Percentiles rank a stretch among this genome's conserved stretches.
phyloP scores from a whole-genome alignment of 2,888 invertebrate species.

The Ennomos quercinarius region DNA sequence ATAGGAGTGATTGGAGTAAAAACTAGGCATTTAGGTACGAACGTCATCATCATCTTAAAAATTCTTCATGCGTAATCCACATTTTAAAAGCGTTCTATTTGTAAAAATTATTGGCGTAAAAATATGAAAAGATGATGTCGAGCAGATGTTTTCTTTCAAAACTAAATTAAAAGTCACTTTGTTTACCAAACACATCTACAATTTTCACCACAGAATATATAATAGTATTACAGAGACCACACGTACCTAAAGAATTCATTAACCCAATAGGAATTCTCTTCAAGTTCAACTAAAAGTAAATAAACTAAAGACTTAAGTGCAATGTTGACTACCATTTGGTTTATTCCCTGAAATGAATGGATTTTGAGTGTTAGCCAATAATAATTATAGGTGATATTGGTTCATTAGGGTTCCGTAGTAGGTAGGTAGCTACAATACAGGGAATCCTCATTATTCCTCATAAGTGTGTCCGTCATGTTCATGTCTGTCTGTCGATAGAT shows the following conservation, averaged over 20 bases:
- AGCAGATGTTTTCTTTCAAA: constrained; percentile 29
- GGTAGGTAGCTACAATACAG: too few species aligned
- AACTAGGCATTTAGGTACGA: not conserved
- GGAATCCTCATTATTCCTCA: too few species aligned
- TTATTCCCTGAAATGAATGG: constrained; percentile 3
- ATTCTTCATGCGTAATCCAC: constrained; percentile 20
- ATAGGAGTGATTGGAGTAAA: constrained; percentile 4
- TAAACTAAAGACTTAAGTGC: not conserved
- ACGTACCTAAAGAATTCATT: constrained; percentile 1
- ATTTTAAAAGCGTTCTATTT: constrained; percentile 19
- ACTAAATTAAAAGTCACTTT: constrained; percentile 10
- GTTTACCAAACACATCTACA: constrained; percentile 8
- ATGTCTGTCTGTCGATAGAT: too few species aligned
- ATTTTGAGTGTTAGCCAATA: constrained; percentile 19
- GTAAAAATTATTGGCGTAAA: constrained; percentile 29
- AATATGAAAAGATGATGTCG: constrained; percentile 31
- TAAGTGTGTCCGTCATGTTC: too few species aligned
- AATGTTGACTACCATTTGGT: constrained; percentile 6
- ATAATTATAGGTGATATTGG: not conserved
- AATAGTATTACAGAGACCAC: constrained; percentile 1
- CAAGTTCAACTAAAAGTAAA: constrained; percentile 10
- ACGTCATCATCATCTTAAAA: constrained; percentile 27
- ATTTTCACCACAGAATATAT: too few species aligned
- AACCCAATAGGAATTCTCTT: constrained; percentile 2
- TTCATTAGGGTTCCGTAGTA: too few species aligned